Base-by-base conservation (phyloP, 2,888 invertebrate species). In the Deilephila porcellus region DNA sequence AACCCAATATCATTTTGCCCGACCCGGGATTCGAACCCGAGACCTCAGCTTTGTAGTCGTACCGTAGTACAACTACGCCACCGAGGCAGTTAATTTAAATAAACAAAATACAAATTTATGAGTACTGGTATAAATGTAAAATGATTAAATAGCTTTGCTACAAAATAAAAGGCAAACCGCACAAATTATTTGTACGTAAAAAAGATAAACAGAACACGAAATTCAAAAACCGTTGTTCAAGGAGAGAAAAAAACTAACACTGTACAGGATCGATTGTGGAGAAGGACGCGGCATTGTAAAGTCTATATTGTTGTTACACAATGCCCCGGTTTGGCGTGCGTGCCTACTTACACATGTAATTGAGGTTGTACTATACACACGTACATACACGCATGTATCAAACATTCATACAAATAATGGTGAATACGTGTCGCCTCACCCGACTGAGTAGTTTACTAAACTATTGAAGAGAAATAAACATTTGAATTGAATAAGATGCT, bases 241-340 rank as follows among this genome's bases (percentile, higher is more conserved):
- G 70, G 34, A 56, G 70, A 70, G 53, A 70, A 70, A 70, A 52
- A 56, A 29, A 32, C n/a, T 32, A 32, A 34, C 32, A 34, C 59
- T 71, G 56, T 59, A 59, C 29, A 53, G 25, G 56, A 71, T 71
- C 70, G 70, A 71, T 71, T 34, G 70, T 59, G 32, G 8, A n/a
- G 70, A 71, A 71, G 70, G 70, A 71, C 70, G 56, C 56, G 29
- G 53, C 70, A 52, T 67, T 71, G 70, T 71, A 34, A 59, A 71
- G 34, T 71, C 56, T 71, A 59, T 56, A 59, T 52, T 67, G 32
- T 62, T 62, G 67, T 67, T 52, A 67, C 67, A 67, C 67, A 67
- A 67, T 67, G 45, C 17, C 25, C 25, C 25, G 25, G 64, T 64
- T 64, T 52, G 45, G 67, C 25, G 25, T 52, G 67, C 67, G 67